Evolutionary conservation across 2,888 invertebrate genomes (phyloP).

Genomic region (Nemotelus pantherinus): DNA sequence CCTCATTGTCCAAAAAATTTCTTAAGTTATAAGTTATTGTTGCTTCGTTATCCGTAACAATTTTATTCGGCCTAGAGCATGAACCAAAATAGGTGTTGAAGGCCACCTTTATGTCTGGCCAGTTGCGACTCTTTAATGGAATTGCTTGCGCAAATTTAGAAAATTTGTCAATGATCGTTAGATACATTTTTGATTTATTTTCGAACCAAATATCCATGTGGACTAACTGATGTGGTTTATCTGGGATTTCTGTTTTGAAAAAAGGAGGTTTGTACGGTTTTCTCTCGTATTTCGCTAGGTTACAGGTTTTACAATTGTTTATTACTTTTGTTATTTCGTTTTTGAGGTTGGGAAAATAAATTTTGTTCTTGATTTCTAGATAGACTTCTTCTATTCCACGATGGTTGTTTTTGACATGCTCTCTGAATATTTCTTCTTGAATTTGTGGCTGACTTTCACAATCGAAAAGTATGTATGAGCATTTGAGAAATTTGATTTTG

Average conservation of each 20-base stretch:
- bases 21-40: neutral
- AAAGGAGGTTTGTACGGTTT: constrained; percentile 17
- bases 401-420: constrained; percentile 14
- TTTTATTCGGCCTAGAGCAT: neutral
- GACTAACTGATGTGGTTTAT: constrained; percentile 13
- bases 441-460: neutral
- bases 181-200: constrained; percentile 14
- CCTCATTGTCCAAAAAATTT: neutral
- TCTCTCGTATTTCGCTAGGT: constrained; percentile 13
- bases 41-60: neutral
- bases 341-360: neutral
- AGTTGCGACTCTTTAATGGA: constrained; percentile 32
- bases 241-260: constrained; percentile 2
- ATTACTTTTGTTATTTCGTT: constrained; percentile 3
- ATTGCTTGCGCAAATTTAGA: too few species aligned
- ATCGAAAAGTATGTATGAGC: neutral
- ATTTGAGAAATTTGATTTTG: neutral
- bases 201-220: constrained; percentile 19
- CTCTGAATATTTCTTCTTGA: constrained; percentile 19
- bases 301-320: constrained; percentile 12
- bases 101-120: neutral
- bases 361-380: neutral
- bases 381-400: constrained; percentile 11
- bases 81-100: neutral
- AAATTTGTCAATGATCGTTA: too few species aligned